phyloP scores from a whole-genome alignment of 2,888 invertebrate species.

The Phorcus lineatus region DNA sequence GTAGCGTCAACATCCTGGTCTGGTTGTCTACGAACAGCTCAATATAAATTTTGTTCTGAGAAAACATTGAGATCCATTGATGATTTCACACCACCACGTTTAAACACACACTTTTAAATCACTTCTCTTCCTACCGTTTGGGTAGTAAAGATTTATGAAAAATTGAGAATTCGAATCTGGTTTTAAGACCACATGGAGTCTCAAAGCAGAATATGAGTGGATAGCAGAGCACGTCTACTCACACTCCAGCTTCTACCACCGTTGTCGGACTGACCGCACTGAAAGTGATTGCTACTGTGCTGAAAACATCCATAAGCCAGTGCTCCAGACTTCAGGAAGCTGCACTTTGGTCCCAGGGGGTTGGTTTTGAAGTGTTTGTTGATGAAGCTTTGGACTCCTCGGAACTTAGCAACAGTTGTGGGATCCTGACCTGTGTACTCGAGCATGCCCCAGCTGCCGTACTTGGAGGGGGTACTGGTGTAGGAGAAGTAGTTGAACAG shows the following conservation, averaged over 20 bases:
- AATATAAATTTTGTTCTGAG: no score
- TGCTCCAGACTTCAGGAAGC: constrained; percentile 35
- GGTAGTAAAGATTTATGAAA: no score
- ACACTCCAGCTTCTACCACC: constrained; percentile 39
- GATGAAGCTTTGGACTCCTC: constrained; percentile 53
- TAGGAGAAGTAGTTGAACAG: constrained; percentile 61
- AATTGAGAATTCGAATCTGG: no score
- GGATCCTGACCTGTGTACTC: constrained; percentile 58
- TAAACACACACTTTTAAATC: no score
- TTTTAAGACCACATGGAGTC: no score
- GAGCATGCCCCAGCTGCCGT: constrained; percentile 63
- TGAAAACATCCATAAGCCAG: constrained; percentile 47
- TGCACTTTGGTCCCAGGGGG: constrained; percentile 38
- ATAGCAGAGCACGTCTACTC: no score
- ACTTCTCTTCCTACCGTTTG: no score
- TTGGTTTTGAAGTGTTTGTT: constrained; percentile 27
- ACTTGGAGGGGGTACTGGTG: constrained; percentile 48
- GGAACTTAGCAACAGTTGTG: constrained; percentile 52
- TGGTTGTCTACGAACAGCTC: no score
- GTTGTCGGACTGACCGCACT: constrained; percentile 40
- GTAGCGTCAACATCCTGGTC: no score
- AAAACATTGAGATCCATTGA: no score
- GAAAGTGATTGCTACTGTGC: constrained; percentile 12
- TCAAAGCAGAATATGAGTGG: no score
- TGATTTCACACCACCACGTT: no score